Base-by-base conservation (phyloP, 2,888 invertebrate species). In the Pachymerium ferrugineum region DNA sequence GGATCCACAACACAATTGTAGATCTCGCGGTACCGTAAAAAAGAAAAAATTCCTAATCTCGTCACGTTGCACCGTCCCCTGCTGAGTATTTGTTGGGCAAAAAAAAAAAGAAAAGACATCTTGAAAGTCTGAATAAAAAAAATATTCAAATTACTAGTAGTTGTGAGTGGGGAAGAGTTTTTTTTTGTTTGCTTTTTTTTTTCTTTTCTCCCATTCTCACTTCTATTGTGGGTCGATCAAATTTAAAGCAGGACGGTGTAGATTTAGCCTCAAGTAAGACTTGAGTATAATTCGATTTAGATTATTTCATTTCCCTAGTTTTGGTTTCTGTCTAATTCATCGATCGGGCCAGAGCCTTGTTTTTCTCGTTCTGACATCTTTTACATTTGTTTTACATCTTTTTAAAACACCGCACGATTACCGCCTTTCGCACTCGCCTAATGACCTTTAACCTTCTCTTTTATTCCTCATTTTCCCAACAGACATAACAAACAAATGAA, bases 231-330 rank as follows among this genome's bases (percentile, higher is more conserved):
- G n/a, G n/a, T n/a, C n/a, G n/a, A n/a, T n/a, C n/a, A n/a, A n/a
- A n/a, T n/a, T n/a, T n/a, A n/a, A n/a, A n/a, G n/a, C n/a, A n/a
- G n/a, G n/a, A n/a, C n/a, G n/a, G n/a, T n/a, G 16, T 22, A 19
- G 10, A 62, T 62, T 62, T 28, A 62, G 62, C 62, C 28, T 62
- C 62, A 25, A 62, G 62, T 62, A 62, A 62, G 25, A 22, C 10
- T 62, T 28, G 62, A 62, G 62, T 25, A n/a, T 62, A 62, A 62
- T 62, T 62, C 28, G 62, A 62, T 62, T 62, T 62, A 62, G 62
- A 62, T 62, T 62, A 62, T 62, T 62, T 62, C 62, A 28, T 62
- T 62, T 62, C 62, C 62, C 8, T 25, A 54, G 25, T 54, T 54
- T 54, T 54, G 25, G 25, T 54, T 54, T 25, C 25, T 3, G 10